Base-by-base conservation (phyloP, 2,888 invertebrate species). In the Zeuzera pyrina region DNA sequence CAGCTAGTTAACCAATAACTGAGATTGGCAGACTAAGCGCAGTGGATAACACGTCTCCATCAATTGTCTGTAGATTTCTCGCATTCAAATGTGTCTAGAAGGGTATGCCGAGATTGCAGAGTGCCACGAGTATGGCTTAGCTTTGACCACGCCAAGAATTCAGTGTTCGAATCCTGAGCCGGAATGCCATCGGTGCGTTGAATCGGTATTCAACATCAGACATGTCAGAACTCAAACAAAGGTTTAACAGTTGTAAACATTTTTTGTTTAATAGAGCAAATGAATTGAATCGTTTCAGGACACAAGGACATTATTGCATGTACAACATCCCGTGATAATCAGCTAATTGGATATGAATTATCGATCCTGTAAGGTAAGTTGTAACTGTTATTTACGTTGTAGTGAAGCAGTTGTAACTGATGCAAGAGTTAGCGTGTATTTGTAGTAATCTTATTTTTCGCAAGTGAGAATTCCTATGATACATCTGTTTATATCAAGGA, bases 151-250 rank as follows among this genome's bases (percentile, higher is more conserved):
- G 68, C 62, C 69, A 70, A 71, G 79, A 70, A 79, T 78, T 74
- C 67, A 67, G 64, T 69, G 72, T 69, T 70, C 70, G 65, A 67
- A 68, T 64, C 69, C 70, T 62, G 66, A 62, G 63, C 63, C 57
- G 79, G 81, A 76, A 81, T 81, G 77, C 76, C 77, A 79, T 79
- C 81, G 54, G 68, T 58, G 62, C 67, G 66, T 66, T 57, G 67
- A 69, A 79, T 81, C 79, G 57, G 52, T 49, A 57, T 63, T 64
- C 62, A n/a, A 49, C 62, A 62, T 68, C 72, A 53, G 63, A 67
- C 65, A 66, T 61, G 70, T 64, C 68, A 51, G 65, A n/a, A 45
- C 57, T 50, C 65, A 65, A 58, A 61, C 59, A 60, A 22, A 12
- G 8, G 25, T 12, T 25, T 4, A 12, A 25, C 25, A 7, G n/a